Base-by-base conservation (phyloP, 2,888 invertebrate species). In the Caenorhabditis panamensis region DNA sequence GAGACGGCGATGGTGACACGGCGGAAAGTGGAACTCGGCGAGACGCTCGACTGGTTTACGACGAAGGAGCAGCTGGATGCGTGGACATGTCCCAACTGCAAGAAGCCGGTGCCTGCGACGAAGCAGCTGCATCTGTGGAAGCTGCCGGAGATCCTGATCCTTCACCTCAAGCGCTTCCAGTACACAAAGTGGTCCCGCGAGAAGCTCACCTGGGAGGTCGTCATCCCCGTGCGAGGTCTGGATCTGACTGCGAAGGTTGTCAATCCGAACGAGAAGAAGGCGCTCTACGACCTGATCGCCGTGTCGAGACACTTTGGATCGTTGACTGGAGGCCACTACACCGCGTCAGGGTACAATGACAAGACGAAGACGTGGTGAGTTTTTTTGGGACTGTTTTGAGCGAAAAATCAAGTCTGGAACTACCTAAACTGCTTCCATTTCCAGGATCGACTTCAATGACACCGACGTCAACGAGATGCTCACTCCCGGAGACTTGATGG, bases 121-220 rank as follows among this genome's bases (percentile, higher is more conserved):
- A 94, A 94, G 89, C 93, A 93, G 89, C 92, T 94, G 90, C 93
- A 93, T 87, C 85, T 94, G 28, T 94, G 93, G 93, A 91, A 91
- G 24, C 89, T 94, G 71, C 93, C 94, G 0, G 91, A 85, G 62
- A 91, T 93, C 18, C 91, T 94, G 11, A 92, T 94, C 54, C 92
- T 94, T 51, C 93, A 93, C 82, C 90, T 94, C 80, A 94, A 94
- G 89, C 90, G 93, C 18, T 93, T 93, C 91, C 93, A 92, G n/a
- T 94, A 93, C 91, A 93, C 92, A 73, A 89, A 93, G 56, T 92
- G 92, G 87, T 92, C 91, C 88, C 90, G 93, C 31, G 93, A 93
- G 87, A 94, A 94, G 88, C 91, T 93, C 54, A 93, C 93, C 86
- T 91, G 92, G 4, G 88, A 92, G 18, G 93, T 94, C 6, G 92